Base-by-base conservation (phyloP, 2,888 invertebrate species). In the Scaptomyza caliginosa region DNA sequence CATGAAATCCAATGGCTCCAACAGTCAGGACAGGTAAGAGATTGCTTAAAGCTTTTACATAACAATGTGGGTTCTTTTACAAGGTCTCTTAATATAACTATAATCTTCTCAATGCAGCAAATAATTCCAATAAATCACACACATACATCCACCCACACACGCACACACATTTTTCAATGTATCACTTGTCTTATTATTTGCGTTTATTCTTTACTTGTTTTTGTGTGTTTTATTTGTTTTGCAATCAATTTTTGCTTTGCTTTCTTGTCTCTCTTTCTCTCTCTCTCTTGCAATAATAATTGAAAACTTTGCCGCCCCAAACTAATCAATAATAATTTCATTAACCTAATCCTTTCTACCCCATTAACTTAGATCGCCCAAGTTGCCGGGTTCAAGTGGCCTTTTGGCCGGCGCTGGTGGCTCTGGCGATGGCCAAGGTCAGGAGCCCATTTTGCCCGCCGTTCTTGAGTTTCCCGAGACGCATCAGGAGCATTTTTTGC, bases 401-500 rank as follows among this genome's bases (percentile, higher is more conserved):
- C 60, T 68, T 13, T 26, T 87, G 58, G 51, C 72, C 42, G 76
- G 75, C 16, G 57, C 67, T 24, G 73, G 86, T 13, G 74, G 84
- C 17, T 70, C 84, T 19, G 60, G 74, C 3, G 89, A 90, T 50
- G 86, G 93, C 8, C 93, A 94, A 49, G 96, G 96, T 2, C 95
- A 95, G 80, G 97, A 97, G 92, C 95, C 97, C 19, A 97, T 98
- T 82, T 93, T 99, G 74, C 99, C 99, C 4, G 98, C 98, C 0
- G 97, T 98, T 19, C 92, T 99, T 77, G 98, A 98, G 92, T 97
- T 98, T 91, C 95, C 97, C 21, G 98, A 99, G 92, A 97, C 97
- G 77, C 96, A 96, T 19, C 99, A 99, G 92, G 97, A 98, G 89
- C 95, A 96, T 77, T 97, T 99, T 92, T 93, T 99, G 49, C 95